Conservation (phyloP, 2,113 vertebrate species). For the Menidia beryllina region DNA sequence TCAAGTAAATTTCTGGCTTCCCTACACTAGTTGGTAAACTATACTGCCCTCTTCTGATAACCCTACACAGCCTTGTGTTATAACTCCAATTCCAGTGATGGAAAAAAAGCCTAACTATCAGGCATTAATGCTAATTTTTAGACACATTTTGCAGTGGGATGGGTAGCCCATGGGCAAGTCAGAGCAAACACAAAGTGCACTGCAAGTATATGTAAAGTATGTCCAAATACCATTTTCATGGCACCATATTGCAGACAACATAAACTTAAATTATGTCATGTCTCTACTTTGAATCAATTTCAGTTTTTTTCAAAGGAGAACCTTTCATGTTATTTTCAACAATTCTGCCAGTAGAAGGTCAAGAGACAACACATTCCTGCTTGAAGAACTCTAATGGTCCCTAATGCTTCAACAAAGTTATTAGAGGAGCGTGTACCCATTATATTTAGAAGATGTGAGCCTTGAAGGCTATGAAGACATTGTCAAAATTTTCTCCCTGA, state of each 20-base stretch:
- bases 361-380: neutral
- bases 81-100: too few relatives aligned
- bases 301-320: neutral
- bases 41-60: too few relatives aligned
- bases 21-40: too few relatives aligned
- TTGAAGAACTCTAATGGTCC: neutral
- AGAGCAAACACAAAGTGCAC: too few relatives aligned
- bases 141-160: too few relatives aligned
- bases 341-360: constrained; percentile 14
- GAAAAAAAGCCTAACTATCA: too few relatives aligned
- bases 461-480: constrained; percentile 40
- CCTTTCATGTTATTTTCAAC: neutral
- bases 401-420: neutral
- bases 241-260: neutral
- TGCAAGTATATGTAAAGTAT: too few relatives aligned
- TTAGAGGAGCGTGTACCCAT: constrained; percentile 38
- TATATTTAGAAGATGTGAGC: constrained; percentile 34
- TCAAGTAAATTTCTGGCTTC: too few relatives aligned
- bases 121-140: too few relatives aligned
- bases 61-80: too few relatives aligned
- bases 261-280: neutral
- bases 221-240: neutral
- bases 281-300: neutral
- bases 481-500: constrained; percentile 31
- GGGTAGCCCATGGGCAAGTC: too few relatives aligned